Percentiles rank a stretch among this genome's conserved stretches.
phyloP scores from a whole-genome alignment of 1,140 invertebrate species.

The Drosophila athabasca region DNA sequence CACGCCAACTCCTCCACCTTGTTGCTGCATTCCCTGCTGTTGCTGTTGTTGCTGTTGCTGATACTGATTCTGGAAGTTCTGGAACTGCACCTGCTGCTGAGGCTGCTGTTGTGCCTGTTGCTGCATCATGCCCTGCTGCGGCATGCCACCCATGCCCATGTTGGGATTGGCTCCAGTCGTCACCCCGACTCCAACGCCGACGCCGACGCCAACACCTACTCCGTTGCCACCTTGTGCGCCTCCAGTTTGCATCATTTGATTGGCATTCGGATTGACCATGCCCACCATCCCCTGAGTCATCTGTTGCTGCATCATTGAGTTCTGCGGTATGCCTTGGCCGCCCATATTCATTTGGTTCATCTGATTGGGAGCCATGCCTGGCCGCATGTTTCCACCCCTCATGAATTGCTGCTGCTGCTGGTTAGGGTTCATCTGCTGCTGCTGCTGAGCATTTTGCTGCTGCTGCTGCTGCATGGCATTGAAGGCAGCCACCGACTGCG shows the following conservation, averaged over 20 bases:
- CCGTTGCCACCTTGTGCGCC: constrained; percentile 58
- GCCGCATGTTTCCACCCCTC: constrained; percentile 81
- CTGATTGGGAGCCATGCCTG: constrained; percentile 83
- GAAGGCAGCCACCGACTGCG: constrained; percentile 77
- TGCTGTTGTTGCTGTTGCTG: constrained; percentile 71
- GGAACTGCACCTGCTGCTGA: constrained; percentile 75
- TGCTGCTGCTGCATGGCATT: constrained; percentile 83
- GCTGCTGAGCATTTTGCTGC: constrained; percentile 60
- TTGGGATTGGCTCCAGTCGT: constrained; percentile 52
- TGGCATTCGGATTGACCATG: constrained; percentile 84
- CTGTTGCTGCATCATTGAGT: constrained; percentile 84
- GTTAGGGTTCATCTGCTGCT: constrained; percentile 62
- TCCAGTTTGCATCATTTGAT: constrained; percentile 64
- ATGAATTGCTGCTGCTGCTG: constrained; percentile 81
- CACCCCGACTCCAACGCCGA: constrained; percentile 33
- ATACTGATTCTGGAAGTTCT: constrained; percentile 79
- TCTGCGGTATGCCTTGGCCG: constrained; percentile 84
- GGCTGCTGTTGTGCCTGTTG: constrained; percentile 66
- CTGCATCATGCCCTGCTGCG: constrained; percentile 74
- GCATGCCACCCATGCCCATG: constrained; percentile 70
- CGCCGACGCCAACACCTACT: constrained; percentile 59
- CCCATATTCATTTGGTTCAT: constrained; percentile 85
- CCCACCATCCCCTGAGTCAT: constrained; percentile 84
- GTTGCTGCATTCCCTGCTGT: constrained; percentile 70
- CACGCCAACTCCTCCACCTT: constrained; percentile 47